phyloP scores from a whole-genome alignment of 1,140 invertebrate species.

The Cydia amplana region DNA sequence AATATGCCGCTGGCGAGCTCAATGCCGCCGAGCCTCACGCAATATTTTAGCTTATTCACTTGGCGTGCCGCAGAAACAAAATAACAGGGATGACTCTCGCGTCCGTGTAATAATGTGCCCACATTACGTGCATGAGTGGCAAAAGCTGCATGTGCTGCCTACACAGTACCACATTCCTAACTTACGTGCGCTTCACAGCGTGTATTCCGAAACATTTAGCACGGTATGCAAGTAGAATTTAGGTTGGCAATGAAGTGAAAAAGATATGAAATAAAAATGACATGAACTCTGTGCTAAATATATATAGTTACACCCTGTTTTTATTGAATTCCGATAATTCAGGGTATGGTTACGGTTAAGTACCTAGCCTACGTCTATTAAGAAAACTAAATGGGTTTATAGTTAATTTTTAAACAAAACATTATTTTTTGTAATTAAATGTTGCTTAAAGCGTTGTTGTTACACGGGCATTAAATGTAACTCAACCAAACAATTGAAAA shows the following conservation, averaged over 20 bases:
- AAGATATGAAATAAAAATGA: no score
- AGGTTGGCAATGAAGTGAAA: neutral
- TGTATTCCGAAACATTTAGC: neutral
- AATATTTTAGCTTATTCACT: conserved; percentile 9
- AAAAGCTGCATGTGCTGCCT: neutral
- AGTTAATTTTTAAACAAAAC: no score
- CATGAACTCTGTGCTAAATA: no score
- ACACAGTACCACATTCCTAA: neutral
- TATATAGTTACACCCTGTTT: no score
- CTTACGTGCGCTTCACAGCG: neutral
- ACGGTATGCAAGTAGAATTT: neutral
- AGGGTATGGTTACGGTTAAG: no score
- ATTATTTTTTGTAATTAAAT: no score
- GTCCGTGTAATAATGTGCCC: conserved; percentile 4
- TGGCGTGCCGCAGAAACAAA: neutral
- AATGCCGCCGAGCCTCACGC: neutral
- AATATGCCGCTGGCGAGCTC: neutral
- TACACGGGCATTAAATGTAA: no score
- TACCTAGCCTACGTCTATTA: no score
- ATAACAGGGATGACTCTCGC: conserved; percentile 24
- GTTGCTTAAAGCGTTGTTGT: no score
- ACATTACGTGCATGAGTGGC: conserved; percentile 2
- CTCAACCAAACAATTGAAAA: no score
- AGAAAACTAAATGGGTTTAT: no score
- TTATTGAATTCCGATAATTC: no score